phyloP scores from a whole-genome alignment of 2,113 vertebrate genomes.

The Synchiropus splendidus region DNA sequence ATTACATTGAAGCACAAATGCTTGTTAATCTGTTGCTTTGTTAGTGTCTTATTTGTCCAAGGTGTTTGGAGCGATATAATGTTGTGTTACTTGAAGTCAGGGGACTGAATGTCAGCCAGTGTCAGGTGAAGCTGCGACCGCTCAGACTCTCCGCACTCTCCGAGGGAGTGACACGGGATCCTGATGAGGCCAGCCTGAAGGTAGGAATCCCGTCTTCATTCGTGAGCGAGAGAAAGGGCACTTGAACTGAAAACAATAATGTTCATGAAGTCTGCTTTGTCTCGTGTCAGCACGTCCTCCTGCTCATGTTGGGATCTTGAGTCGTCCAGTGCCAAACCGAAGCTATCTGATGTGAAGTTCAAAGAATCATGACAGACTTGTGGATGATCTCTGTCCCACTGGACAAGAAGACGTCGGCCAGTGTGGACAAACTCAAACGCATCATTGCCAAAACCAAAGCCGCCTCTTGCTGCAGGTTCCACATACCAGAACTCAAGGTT shows the following conservation, averaged over 20 bases:
- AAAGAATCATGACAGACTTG: conserved; percentile 75
- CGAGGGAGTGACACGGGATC: conserved; percentile 2
- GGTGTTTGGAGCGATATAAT: conserved; percentile 12
- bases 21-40: neutral
- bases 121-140: conserved; percentile 30
- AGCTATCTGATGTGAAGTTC: conserved; percentile 5
- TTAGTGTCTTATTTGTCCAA: neutral
- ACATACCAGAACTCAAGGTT: conserved; percentile 93
- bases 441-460: conserved; percentile 76
- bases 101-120: conserved; percentile 12
- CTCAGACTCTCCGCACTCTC: conserved; percentile 18
- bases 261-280: neutral
- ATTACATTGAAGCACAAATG: neutral
- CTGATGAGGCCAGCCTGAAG: conserved; percentile 32
- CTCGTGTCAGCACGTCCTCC: conserved; percentile 2
- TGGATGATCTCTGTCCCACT: conserved; percentile 90
- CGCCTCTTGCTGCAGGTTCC: conserved; percentile 78
- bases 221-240: neutral
- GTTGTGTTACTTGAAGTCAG: conserved; percentile 11
- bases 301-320: conserved; percentile 12
- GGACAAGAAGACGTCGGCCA: conserved; percentile 79
- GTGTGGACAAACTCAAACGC: conserved; percentile 78
- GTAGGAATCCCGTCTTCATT: conserved; percentile 13
- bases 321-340: conserved; percentile 14
- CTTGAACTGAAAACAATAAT: neutral